Evolutionary conservation across 2,113 vertebrate genomes (phyloP).

Genomic region (Prionailurus viverrinus): DNA sequence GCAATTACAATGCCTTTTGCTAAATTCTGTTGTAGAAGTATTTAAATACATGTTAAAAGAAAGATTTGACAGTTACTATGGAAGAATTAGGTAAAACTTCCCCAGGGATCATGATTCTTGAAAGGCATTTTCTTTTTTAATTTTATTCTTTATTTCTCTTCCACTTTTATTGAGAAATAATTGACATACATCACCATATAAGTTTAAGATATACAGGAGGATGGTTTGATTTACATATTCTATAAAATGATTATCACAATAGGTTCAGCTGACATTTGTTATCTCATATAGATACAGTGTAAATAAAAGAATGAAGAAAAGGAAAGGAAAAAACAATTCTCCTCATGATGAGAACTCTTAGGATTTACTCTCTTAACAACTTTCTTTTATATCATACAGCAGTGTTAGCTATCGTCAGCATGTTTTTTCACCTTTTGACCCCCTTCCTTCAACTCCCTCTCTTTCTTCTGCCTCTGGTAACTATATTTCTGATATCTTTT

Average conservation of each 20-base stretch:
- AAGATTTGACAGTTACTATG: not conserved
- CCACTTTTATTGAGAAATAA: not conserved
- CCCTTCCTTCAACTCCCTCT: not conserved
- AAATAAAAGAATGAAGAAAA: not conserved
- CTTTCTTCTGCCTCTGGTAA: not conserved
- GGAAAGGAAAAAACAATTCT: not conserved
- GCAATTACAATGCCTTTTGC: not conserved
- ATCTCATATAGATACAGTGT: not conserved
- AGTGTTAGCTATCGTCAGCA: not conserved
- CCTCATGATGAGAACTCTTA: not conserved
- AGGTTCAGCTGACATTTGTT: not conserved
- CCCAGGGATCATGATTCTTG: not conserved
- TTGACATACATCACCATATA: not conserved
- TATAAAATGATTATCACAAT: not conserved
- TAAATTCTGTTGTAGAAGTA: conserved; percentile 5
- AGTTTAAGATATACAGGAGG: not conserved
- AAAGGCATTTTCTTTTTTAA: not conserved
- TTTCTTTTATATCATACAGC: not conserved
- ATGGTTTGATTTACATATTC: not conserved
- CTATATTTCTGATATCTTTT: not conserved
- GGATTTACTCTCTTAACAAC: not conserved
- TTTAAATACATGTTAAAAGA: not conserved
- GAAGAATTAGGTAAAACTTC: not conserved
- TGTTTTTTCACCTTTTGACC: not conserved
- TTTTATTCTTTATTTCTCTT: not conserved